These are phyloP conservation scores for Dicentrarchus labrax DNA, from an alignment of 2,113 vertebrate genomes.

Conservation along the genomic window DNA sequence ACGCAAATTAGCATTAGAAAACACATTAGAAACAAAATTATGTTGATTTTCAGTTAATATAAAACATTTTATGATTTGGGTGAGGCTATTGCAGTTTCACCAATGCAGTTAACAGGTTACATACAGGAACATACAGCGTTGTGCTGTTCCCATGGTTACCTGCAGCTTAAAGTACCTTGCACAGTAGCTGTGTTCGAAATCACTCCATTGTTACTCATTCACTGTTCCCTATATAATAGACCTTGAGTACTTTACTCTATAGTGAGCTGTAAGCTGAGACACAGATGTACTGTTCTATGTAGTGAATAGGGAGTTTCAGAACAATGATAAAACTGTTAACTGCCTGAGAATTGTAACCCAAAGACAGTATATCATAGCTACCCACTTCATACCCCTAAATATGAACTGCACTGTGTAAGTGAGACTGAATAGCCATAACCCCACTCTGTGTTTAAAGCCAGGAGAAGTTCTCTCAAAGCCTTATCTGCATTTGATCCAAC, in stretches of 20 bases:
- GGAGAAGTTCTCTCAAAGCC: slow-evolving; percentile 8
- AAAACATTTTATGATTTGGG: too few relatives aligned
- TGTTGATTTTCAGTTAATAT: too few relatives aligned
- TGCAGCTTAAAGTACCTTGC: neutral
- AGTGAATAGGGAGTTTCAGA: neutral
- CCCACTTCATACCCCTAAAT: neutral
- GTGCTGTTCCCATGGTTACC: neutral
- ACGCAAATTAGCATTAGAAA: too few relatives aligned
- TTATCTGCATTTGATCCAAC: slow-evolving; percentile 36
- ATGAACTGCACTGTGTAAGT: neutral
- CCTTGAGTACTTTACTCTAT: neutral
- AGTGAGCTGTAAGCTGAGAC: neutral
- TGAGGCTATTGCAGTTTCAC: too few relatives aligned
- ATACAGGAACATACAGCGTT: neutral
- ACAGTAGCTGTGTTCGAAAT: neutral
- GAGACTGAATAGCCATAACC: neutral
- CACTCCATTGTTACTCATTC: neutral
- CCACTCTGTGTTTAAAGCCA: slow-evolving; percentile 11
- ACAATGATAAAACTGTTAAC: neutral
- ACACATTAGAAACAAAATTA: too few relatives aligned
- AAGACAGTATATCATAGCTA: neutral
- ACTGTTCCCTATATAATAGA: neutral
- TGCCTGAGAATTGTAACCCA: neutral
- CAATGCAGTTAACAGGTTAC: neutral
- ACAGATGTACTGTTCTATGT: neutral